Conservation (phyloP, 2,797 vertebrate species). For the Neosalanx taihuensis region DNA sequence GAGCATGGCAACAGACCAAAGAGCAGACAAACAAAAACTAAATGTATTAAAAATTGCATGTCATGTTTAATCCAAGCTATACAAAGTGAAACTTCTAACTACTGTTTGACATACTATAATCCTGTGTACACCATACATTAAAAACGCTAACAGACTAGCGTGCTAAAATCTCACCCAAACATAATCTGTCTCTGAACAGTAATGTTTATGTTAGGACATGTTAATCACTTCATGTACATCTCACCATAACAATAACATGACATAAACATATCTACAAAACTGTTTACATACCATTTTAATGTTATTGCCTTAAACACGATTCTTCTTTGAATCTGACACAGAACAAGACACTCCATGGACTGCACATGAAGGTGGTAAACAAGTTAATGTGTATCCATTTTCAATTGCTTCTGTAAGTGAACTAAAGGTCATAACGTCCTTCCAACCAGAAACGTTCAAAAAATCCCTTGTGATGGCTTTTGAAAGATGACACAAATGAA, state of each 20-base stretch:
- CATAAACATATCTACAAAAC: background rate
- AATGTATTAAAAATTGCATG: no score
- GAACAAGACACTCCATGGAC: background rate
- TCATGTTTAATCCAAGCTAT: no score
- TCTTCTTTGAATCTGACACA: conserved; percentile 10
- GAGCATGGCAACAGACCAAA: no score
- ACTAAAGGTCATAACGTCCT: background rate
- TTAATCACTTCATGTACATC: background rate
- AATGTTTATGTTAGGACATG: conserved; percentile 32
- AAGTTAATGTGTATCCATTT: conserved; percentile 1
- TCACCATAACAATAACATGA: background rate
- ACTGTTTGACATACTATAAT: no score
- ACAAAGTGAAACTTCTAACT: no score
- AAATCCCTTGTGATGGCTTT: background rate
- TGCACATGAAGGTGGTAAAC: background rate
- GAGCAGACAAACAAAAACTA: no score
- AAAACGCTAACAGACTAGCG: no score
- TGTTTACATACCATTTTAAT: conserved; percentile 50
- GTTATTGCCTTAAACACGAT: conserved; percentile 29
- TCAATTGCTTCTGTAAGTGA: background rate
- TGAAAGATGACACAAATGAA: background rate
- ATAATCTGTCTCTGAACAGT: background rate
- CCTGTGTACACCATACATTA: no score
- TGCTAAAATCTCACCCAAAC: no score
- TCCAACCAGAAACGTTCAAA: background rate